Evolutionary conservation across 2,113 vertebrate genomes (phyloP).

Genomic region (Sterrhoptilus dennistouni): DNA sequence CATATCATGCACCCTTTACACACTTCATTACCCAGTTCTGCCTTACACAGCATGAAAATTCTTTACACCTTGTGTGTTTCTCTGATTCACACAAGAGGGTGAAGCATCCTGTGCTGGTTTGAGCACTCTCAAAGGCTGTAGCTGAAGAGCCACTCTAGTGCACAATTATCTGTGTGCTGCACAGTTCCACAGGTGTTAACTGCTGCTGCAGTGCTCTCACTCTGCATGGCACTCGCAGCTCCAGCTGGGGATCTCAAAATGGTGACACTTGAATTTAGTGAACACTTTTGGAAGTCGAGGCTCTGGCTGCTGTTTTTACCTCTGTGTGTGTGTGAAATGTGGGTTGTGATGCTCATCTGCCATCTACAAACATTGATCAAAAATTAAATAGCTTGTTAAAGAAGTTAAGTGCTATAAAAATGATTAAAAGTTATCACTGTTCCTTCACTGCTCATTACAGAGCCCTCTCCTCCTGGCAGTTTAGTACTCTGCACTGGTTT

Average conservation of each 20-base stretch:
- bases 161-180: not conserved
- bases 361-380: not conserved
- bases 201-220: not conserved
- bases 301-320: not conserved
- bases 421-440: not conserved
- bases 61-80: not conserved
- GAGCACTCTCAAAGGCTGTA: not conserved
- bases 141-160: not conserved
- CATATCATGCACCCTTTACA: conserved; percentile 1
- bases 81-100: not conserved
- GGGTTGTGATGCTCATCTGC: not conserved
- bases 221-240: not conserved
- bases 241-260: not conserved
- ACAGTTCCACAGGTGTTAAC: not conserved
- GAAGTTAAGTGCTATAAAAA: not conserved
- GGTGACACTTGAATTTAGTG: not conserved
- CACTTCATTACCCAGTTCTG: conserved; percentile 50
- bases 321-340: not conserved
- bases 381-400: not conserved
- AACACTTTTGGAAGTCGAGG: not conserved
- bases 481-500: not conserved
- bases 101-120: not conserved
- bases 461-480: not conserved
- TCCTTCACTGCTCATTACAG: not conserved
- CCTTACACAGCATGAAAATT: conserved; percentile 2